These are phyloP conservation scores for Eutrigla gurnardus DNA, from an alignment of 2,797 vertebrate species.

Conservation along the genomic window DNA sequence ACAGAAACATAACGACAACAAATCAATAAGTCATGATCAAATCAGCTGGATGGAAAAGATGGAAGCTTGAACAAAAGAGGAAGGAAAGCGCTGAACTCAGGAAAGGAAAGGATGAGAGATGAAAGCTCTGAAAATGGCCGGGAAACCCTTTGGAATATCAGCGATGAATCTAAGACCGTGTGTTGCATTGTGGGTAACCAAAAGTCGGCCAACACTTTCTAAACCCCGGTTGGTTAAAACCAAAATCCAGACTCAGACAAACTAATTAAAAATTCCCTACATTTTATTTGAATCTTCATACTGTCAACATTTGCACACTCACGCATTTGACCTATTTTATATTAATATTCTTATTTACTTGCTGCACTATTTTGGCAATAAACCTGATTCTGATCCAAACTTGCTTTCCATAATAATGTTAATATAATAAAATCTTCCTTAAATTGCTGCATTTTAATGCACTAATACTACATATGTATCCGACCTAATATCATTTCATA, in stretches of 20 bases:
- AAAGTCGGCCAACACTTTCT: not conserved
- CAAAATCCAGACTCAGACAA: not conserved
- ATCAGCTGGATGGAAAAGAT: slow-evolving; percentile 13
- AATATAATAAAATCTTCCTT: not conserved
- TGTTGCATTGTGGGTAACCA: not conserved
- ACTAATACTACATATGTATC: not conserved
- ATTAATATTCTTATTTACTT: not conserved
- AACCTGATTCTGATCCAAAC: too few species aligned
- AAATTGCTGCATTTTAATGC: not conserved
- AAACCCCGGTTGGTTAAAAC: too few species aligned
- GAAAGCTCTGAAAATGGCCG: accelerated
- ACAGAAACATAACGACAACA: not conserved
- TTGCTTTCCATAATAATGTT: too few species aligned
- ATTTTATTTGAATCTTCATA: not conserved
- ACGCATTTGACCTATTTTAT: not conserved
- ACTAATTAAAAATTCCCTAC: not conserved
- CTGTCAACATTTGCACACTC: not conserved
- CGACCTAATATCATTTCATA: not conserved
- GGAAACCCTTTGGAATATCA: not conserved
- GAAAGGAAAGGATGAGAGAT: not conserved
- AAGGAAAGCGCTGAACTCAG: not conserved
- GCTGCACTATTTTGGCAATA: too few species aligned
- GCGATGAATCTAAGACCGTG: not conserved
- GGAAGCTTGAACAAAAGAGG: not conserved
- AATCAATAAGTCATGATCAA: not conserved